Evolutionary conservation across 2,113 vertebrate species (phyloP).

Genomic region (Amazona guildingii): DNA sequence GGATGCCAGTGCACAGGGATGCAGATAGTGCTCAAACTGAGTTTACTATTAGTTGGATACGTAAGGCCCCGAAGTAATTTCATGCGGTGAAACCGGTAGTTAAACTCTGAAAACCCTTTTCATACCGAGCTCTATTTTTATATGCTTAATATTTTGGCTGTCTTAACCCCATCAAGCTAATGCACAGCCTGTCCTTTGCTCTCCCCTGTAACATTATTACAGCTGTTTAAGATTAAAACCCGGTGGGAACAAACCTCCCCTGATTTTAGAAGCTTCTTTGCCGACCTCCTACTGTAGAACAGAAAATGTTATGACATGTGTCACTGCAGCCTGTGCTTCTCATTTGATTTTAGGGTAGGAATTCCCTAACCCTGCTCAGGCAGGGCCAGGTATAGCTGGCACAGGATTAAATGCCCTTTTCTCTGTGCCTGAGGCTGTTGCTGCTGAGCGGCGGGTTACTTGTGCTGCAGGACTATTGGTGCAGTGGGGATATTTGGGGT

Average conservation of each 20-base stretch:
- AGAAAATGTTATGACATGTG: not conserved
- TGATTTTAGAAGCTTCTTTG: conserved; percentile 26
- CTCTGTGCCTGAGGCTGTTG: fast-evolving
- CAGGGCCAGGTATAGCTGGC: not conserved
- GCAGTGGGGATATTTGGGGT: fast-evolving
- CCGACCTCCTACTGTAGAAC: not conserved
- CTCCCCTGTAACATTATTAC: conserved; percentile 1
- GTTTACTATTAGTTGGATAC: conserved; percentile 1
- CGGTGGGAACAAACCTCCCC: not conserved
- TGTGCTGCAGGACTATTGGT: not conserved
- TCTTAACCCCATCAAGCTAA: not conserved
- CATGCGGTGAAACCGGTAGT: not conserved
- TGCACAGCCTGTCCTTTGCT: not conserved
- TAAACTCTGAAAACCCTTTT: conserved; percentile 10
- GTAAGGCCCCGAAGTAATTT: not conserved
- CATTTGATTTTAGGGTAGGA: not conserved
- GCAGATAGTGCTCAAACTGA: not conserved
- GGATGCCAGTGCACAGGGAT: not conserved
- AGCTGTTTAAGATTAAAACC: conserved; percentile 51
- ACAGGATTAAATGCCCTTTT: not conserved
- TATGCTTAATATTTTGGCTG: conserved; percentile 20
- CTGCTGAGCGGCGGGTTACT: not conserved
- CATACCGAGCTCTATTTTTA: conserved; percentile 23
- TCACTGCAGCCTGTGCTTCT: not conserved
- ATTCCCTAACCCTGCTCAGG: not conserved